Percentiles rank a stretch among this genome's conserved stretches.
phyloP scores from a whole-genome alignment of 2,888 invertebrate genomes.

The Chloromyia formosa region DNA sequence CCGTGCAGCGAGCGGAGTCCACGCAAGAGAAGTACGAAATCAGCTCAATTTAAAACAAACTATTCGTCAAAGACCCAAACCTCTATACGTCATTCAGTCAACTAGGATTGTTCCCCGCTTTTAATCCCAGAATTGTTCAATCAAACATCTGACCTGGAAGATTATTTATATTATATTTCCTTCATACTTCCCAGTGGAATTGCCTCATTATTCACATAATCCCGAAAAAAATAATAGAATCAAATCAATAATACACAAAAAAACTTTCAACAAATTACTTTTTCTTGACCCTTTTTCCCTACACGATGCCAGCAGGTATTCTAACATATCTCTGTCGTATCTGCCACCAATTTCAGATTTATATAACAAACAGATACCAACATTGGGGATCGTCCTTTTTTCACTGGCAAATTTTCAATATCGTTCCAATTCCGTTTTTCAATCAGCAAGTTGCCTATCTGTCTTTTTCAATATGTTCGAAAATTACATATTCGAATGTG shows the following conservation, averaged over 20 bases:
- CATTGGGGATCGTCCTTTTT: conserved; percentile 5
- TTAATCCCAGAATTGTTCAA: too few relatives aligned
- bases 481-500: conserved; percentile 26
- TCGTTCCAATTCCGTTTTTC: not conserved
- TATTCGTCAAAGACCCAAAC: too few relatives aligned
- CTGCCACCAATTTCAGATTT: conserved; percentile 29
- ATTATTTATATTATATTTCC: too few relatives aligned
- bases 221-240: too few relatives aligned
- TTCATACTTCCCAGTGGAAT: too few relatives aligned
- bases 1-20: too few relatives aligned
- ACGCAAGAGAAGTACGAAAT: too few relatives aligned
- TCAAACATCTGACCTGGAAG: too few relatives aligned
- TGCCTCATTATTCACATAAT: too few relatives aligned
- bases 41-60: too few relatives aligned
- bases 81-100: too few relatives aligned
- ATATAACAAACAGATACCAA: conserved; percentile 25
- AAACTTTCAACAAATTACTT: conserved; percentile 28
- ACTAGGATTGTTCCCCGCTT: too few relatives aligned
- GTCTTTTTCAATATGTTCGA: conserved; percentile 15
- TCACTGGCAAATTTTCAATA: conserved; percentile 8
- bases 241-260: conserved; percentile 9
- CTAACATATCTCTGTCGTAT: not conserved
- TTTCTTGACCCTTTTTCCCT: conserved; percentile 8
- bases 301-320: not conserved
- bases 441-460: not conserved